Evolutionary conservation across 2,113 vertebrate genomes (phyloP), one percentile per base, ranked within the genome.

Genomic region (Albula goreensis): DNA sequence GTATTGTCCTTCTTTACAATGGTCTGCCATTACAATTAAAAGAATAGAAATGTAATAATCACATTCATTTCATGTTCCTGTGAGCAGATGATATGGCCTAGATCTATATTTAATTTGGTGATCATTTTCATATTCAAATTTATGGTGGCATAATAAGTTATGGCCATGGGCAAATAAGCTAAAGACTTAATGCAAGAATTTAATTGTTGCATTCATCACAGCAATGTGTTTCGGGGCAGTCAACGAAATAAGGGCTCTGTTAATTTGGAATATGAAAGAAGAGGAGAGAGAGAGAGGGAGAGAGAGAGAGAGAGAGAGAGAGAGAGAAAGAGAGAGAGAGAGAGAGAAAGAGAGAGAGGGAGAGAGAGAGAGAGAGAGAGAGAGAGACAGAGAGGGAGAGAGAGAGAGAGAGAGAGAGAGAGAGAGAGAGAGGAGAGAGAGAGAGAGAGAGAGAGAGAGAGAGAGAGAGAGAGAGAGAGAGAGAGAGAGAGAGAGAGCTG

Each of bases 151-250:
- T 25, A 70, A 50, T 74, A 15, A 50, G 41, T 66, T 66, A 70
- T 31, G 51, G 56, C 63, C 84, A 79, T 66, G 57, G 56, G 84
- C 49, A 19, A 80, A n/a, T 57, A 19, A 22, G 41, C 52, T 50
- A 80, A 80, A 52, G 51, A 53, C 83, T 78, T 51, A 41, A 81
- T 52, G 8, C 51, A 19, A 12, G 10, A 17, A 25, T 41, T 41
- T 56, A 85, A 85, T 85, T 85, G 74, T 79, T 85, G 83, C 50
- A 85, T 85, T 57, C 31, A 78, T 85, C 74, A 78, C 19, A 51
- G 66, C 51, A 78, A 19, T 66, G 51, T 50, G 50, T 51, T 25
- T 49, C 51, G 15, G 31, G 51, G 51, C 22, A 78, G 31, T 41
- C 31, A 41, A 41, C 31, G 31, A 41, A 41, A 41, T 41, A 41